Evolutionary conservation across 2,797 vertebrate genomes (phyloP), one percentile per base, ranked within the genome.

Genomic region (Fistularia commersonii): DNA sequence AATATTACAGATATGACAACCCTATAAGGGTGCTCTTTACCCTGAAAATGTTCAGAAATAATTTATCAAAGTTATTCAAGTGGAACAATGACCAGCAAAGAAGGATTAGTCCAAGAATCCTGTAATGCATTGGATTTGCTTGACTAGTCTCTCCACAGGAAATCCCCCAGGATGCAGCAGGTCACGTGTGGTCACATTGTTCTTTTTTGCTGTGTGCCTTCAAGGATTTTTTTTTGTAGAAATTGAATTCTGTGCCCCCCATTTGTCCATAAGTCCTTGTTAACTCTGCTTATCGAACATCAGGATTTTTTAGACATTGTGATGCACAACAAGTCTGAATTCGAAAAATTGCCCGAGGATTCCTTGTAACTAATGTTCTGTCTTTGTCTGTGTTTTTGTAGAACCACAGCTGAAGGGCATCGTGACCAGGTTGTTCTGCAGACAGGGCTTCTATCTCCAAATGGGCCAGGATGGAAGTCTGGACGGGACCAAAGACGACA

Each of bases 401-500:
- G 96, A 98, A 95, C 95, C 95, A 87, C 95, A 98, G 92, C 96
- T 98, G 91, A 98, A 98, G 93, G 95, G 95, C 77, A 98, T 98
- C 90, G 95, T 98, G 93, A 98, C 95, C 92, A 95, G 96, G 90
- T 93, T 98, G 93, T 97, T 97, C 89, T 97, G 95, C 93, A 95
- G 95, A 87, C 96, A 98, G 92, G 96, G 95, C 80, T 98, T 96
- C 92, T 98, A 97, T 93, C 95, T 98, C 92, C 95, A 98, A 91
- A 97, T 98, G 95, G 94, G 95, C 90, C 93, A 95, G 58, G 95
- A 98, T 94, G 96, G 96, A 93, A 92, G 92, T 93, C 88, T 98
- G 89, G 96, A 97, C 56, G 96, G 96, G 88, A 97, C 95, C 89
- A 98, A 98, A 94, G 96, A 98, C 82, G 95, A 98, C 93, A 97